Conservation (phyloP, 2,113 vertebrate species). For the Sinocyclocheilus rhinocerous region DNA sequence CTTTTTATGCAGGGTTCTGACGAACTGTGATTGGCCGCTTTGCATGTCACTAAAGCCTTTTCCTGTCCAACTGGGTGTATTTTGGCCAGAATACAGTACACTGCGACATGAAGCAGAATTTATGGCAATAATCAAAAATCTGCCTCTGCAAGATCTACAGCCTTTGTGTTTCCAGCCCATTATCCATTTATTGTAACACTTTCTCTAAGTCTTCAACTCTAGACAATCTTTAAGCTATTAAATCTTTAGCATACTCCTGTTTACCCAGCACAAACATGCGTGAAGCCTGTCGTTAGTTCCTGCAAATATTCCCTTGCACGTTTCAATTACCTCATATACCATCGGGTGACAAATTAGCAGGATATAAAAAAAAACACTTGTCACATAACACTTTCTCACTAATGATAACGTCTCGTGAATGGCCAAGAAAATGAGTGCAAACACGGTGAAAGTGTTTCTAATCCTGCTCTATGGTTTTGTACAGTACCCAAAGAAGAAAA, state of each 20-base stretch:
- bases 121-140: background rate
- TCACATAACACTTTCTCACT: slow-evolving; percentile 22
- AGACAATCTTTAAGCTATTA: slow-evolving; percentile 8
- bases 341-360: slow-evolving; percentile 18
- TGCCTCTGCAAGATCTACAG: background rate
- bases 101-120: background rate
- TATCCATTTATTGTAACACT: background rate
- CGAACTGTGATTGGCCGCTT: background rate
- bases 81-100: background rate
- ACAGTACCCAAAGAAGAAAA: background rate
- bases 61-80: background rate
- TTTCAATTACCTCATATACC: slow-evolving; percentile 17
- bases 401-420: background rate
- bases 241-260: background rate
- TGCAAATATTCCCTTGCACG: background rate
- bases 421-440: background rate
- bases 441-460: background rate
- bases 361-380: slow-evolving; percentile 1
- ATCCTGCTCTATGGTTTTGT: background rate
- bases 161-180: slow-evolving; percentile 3
- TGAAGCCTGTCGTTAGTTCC: background rate
- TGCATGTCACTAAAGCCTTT: background rate
- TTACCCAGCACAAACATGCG: background rate
- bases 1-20: background rate
- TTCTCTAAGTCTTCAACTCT: background rate